phyloP scores from a whole-genome alignment of 1,140 invertebrate species.

The Drosophila neocordata region DNA sequence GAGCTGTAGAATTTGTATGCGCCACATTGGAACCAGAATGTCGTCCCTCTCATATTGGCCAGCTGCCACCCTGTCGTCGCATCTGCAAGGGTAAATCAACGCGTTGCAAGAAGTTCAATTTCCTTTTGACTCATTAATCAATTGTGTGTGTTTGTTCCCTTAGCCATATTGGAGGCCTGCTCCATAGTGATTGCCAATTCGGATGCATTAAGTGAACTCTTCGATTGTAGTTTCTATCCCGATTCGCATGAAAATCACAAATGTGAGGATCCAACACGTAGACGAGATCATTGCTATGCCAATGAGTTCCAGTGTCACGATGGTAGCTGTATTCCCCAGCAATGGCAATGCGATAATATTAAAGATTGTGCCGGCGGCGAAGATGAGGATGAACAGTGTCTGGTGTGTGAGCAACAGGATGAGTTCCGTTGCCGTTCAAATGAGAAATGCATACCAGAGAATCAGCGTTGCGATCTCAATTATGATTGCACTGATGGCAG shows the following conservation, averaged over 20 bases:
- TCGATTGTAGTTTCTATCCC: constrained; percentile 86
- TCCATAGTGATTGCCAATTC: constrained; percentile 85
- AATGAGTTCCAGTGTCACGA: constrained; percentile 87
- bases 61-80: constrained; percentile 86
- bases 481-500: constrained; percentile 91
- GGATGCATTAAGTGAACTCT: constrained; percentile 84
- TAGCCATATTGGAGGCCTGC: constrained; percentile 86
- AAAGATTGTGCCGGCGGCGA: constrained; percentile 86
- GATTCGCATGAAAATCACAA: constrained; percentile 83
- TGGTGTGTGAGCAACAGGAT: constrained; percentile 84
- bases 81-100: constrained; percentile 86
- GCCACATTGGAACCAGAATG: constrained; percentile 87
- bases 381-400: constrained; percentile 86
- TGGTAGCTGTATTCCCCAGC: constrained; percentile 85
- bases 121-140: constrained; percentile 21
- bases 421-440: constrained; percentile 84
- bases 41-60: constrained; percentile 84
- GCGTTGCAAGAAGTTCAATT: neutral
- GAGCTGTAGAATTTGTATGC: constrained; percentile 86
- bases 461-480: constrained; percentile 91
- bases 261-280: constrained; percentile 77
- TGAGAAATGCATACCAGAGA: constrained; percentile 88
- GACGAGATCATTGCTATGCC: constrained; percentile 83
- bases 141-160: neutral
- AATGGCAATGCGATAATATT: constrained; percentile 87